Evolutionary conservation across 2,888 invertebrate species (phyloP), one percentile per base, ranked within the genome.

Genomic region (Ectemnius cavifrons): DNA sequence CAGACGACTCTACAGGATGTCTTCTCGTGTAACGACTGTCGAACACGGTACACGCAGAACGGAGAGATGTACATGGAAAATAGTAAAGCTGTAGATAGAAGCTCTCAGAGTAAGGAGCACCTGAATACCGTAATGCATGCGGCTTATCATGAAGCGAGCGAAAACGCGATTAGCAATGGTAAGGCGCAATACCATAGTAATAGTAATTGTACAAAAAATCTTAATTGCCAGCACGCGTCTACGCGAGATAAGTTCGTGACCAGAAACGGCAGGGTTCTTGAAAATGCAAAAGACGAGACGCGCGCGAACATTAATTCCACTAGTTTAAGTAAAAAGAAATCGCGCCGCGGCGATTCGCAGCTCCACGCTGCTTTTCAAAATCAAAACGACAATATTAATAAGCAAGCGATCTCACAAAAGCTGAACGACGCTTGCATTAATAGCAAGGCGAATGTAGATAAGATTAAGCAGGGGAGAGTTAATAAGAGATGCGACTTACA

Each of bases 1-100:
- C 91, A 91, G 77, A 91, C 91, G 0, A 82, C 79, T 23, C 23
- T 56, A 27, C 59, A 71, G 20, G 68, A 72, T 28, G 18, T 64
- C 37, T 60, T 62, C 62, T 67, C 72, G 2, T 82, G 81, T 56
- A 81, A 80, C n/a, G 83, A 81, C 13, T 84, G 82, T 60, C 77
- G 62, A 14, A 70, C 70, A 59, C 78, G 71, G 5, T 79, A 79
- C 49, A 62, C 73, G 14, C 75, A 78, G 52, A 81, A 63, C 28
- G 45, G 69, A 14, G 71, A 77, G 0, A 75, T 78, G 14, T 62
- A 63, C 59, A 59, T 70, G 8, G 79, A 83, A 23, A 70, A 63
- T 56, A 4, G 46, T 20, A 61, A 67, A 18, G 75, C 60, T 45
- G 61, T 58, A 2, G 78, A 82, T 0, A 82, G 73, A 58, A 65